Conservation (phyloP, 2,797 vertebrate genomes). For the Apogon talboti region DNA sequence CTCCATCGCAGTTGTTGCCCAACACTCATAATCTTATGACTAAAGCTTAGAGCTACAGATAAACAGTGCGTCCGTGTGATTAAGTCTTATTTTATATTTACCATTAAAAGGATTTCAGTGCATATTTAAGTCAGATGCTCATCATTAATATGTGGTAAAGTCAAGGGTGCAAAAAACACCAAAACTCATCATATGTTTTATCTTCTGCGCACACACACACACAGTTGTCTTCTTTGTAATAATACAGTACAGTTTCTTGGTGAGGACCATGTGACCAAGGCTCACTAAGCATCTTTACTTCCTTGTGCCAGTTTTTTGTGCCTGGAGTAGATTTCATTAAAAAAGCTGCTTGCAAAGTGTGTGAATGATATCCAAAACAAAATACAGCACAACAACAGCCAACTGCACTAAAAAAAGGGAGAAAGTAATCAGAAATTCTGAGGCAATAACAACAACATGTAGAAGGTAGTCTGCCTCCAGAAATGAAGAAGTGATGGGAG, state of each 20-base stretch:
- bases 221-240: too few relatives aligned
- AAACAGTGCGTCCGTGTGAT: too few relatives aligned
- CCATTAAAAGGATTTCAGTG: too few relatives aligned
- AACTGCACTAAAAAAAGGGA: background rate
- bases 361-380: background rate
- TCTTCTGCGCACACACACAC: too few relatives aligned
- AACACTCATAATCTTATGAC: constrained; percentile 4
- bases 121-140: too few relatives aligned
- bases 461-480: background rate
- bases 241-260: background rate
- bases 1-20: constrained; percentile 2
- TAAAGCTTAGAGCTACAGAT: background rate
- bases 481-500: background rate
- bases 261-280: background rate
- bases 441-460: too few relatives aligned
- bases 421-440: background rate
- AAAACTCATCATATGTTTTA: too few relatives aligned
- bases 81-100: too few relatives aligned
- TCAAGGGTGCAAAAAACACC: too few relatives aligned
- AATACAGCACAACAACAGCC: constrained; percentile 6
- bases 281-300: background rate
- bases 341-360: background rate
- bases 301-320: background rate
- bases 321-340: constrained; percentile 1
- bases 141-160: too few relatives aligned